These are phyloP conservation scores for Menidia menidia DNA, from an alignment of 2,797 vertebrate species.

Conservation along the genomic window DNA sequence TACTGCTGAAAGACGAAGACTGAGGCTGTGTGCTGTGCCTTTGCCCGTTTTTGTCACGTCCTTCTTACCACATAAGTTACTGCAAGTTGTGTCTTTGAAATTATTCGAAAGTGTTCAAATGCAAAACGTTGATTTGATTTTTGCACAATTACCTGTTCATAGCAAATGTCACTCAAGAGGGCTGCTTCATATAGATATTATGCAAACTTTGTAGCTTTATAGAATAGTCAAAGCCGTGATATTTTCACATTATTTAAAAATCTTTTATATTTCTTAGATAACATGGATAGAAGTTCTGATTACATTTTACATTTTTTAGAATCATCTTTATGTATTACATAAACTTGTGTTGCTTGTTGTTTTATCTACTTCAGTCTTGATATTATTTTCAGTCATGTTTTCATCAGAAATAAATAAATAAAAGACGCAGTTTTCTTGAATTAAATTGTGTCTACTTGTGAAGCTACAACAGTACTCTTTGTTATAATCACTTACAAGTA, in stretches of 20 bases:
- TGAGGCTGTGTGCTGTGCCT: constrained; percentile 17
- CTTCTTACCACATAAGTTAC: not conserved
- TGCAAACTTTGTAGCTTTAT: too few relatives aligned
- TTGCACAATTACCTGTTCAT: not conserved
- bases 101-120: not conserved
- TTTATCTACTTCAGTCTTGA: not conserved
- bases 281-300: too few relatives aligned
- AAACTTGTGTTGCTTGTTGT: not conserved
- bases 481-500: too few relatives aligned
- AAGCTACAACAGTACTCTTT: too few relatives aligned
- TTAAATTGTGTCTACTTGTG: too few relatives aligned
- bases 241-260: too few relatives aligned
- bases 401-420: too few relatives aligned
- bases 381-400: not conserved
- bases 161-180: not conserved
- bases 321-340: not conserved
- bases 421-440: too few relatives aligned
- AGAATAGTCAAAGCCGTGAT: too few relatives aligned
- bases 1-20: constrained; percentile 72
- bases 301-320: not conserved
- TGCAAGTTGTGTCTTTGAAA: not conserved
- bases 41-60: not conserved
- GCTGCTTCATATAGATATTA: not conserved
- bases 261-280: too few relatives aligned
- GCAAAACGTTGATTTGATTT: not conserved